Evolutionary conservation across 2,113 vertebrate species (phyloP), one percentile per base, ranked within the genome.

Genomic region (Mastomys coucha): DNA sequence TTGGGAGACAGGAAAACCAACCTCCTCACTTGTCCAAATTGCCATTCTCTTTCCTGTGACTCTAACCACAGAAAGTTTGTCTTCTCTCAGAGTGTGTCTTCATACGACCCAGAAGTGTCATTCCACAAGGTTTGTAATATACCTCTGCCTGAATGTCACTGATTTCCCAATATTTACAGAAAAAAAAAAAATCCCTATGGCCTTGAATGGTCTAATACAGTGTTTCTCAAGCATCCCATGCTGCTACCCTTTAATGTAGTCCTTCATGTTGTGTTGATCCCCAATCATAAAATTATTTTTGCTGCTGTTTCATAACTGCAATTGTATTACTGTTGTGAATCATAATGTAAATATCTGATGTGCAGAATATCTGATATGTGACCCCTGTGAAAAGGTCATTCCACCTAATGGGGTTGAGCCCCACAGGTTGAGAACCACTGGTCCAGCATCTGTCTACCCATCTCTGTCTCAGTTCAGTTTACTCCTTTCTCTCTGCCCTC

Each of bases 81-180:
- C n/a, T 88, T 97, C 75, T 93, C 67, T 75, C 22, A 80, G 63
- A 80, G 9, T 33, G 42, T 45, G 70, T 65, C 63, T 92, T 80
- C 36, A 86, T 12, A 45, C 0, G 73, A 80, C 69, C 58, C 49
- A 45, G 26, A 95, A 45, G 22, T 24, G 81, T 39, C 17, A 31
- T 49, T 88, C 92, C 81, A 85, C 70, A 92, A 63, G n/a, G 16
- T 5, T 93, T 72, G 42, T 28, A 20, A 73, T 70, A 82, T 4
- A 10, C 14, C 16, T 93, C 24, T 72, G 42, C 26, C 73, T 93
- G 77, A 75, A 77, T 85, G 33, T 93, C 58, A 92, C 58, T 45
- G 7, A 51, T 81, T 95, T 91, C 33, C 65, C 33, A 58, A 77
- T 96, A 20, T 63, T 82, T 63, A 19, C 76, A 86, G 45, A 5